These are phyloP conservation scores for Peromyscus polionotus DNA, from an alignment of 2,113 vertebrate species.

Conservation along the genomic window DNA sequence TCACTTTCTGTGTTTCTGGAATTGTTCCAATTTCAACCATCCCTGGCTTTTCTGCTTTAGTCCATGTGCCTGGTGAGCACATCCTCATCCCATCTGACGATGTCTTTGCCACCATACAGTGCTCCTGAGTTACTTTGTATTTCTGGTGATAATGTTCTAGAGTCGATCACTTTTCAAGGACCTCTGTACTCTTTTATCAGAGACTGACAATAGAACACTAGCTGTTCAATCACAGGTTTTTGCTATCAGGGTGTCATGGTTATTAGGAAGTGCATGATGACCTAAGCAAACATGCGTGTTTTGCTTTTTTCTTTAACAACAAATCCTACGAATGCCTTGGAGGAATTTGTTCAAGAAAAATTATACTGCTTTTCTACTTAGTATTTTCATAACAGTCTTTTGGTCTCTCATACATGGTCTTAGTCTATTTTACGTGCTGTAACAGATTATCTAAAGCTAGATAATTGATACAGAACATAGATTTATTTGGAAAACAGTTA, in stretches of 20 bases:
- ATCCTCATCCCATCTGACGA: background rate
- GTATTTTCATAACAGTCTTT: background rate
- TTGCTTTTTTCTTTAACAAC: background rate
- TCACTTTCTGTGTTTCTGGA: background rate
- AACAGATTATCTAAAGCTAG: background rate
- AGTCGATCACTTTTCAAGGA: background rate
- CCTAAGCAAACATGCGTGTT: background rate
- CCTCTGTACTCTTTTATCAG: background rate
- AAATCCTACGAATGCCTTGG: background rate
- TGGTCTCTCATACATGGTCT: background rate
- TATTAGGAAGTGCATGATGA: background rate
- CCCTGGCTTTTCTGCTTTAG: background rate
- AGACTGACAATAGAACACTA: background rate
- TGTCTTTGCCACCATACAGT: background rate
- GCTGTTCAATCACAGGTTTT: background rate
- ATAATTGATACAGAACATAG: background rate
- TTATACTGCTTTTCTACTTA: background rate
- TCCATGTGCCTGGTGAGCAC: background rate
- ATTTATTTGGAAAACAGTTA: background rate
- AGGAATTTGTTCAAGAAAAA: slow-evolving; percentile 39
- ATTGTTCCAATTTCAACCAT: background rate
- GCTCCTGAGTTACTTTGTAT: background rate
- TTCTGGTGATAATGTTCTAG: background rate
- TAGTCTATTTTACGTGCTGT: background rate
- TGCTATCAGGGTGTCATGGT: background rate